These are phyloP conservation scores for Semaprochilodus insignis DNA, from an alignment of 2,797 vertebrate species.

Conservation along the genomic window DNA sequence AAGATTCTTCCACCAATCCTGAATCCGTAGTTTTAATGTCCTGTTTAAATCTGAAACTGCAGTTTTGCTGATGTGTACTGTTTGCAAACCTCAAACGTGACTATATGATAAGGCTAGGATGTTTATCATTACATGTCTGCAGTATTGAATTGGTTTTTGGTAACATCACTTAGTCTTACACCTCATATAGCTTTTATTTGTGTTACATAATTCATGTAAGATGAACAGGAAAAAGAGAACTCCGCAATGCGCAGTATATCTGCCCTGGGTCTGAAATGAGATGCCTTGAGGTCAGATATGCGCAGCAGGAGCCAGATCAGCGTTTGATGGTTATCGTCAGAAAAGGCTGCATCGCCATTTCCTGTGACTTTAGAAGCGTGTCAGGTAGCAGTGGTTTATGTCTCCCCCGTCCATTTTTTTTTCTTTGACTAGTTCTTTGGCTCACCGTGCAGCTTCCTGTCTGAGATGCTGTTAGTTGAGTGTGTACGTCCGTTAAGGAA, in stretches of 20 bases:
- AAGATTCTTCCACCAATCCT: too few relatives aligned
- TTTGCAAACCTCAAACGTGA: too few relatives aligned
- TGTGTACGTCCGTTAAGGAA: neutral
- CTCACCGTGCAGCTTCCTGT: conserved; percentile 19
- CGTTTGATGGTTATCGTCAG: conserved; percentile 19
- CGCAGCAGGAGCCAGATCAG: conserved; percentile 26
- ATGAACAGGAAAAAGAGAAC: neutral
- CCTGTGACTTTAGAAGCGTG: conserved; percentile 1
- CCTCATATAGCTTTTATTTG: neutral
- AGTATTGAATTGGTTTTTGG: too few relatives aligned
- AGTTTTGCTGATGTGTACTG: too few relatives aligned
- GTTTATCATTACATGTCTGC: too few relatives aligned
- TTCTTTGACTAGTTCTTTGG: neutral
- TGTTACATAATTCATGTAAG: conserved; percentile 36
- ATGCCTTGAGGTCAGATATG: conserved; percentile 33
- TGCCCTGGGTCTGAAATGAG: conserved; percentile 19
- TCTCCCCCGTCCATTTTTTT: neutral
- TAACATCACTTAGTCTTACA: too few relatives aligned
- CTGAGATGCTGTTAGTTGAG: conserved; percentile 14
- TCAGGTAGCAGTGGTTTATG: conserved; percentile 1
- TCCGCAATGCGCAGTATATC: conserved; percentile 1
- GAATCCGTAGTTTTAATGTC: too few relatives aligned
- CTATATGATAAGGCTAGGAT: too few relatives aligned
- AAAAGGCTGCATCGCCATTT: conserved; percentile 31
- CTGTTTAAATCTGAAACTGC: too few relatives aligned